A percentile compares a stretch with the other conserved stretches of the same genome.
These are phyloP conservation scores for Rhodophaea formosa DNA, from an alignment of 2,888 invertebrate genomes.

Conservation along the genomic window DNA sequence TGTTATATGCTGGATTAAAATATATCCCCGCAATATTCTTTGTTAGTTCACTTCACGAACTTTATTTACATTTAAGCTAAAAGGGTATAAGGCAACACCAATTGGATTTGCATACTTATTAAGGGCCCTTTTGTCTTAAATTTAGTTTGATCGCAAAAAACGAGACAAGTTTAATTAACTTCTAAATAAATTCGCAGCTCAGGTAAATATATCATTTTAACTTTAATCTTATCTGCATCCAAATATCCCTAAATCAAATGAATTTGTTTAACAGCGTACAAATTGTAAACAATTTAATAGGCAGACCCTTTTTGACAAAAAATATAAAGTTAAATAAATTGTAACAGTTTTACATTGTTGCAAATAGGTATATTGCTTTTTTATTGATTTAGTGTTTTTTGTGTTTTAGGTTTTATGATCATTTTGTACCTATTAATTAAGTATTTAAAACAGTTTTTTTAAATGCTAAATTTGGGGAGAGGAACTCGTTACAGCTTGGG, in stretches of 20 bases:
- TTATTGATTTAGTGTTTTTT: too few relatives aligned
- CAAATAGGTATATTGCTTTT: too few relatives aligned
- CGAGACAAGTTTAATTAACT: conserved; percentile 40
- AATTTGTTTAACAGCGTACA: neutral
- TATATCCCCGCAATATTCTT: neutral
- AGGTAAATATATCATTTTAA: neutral
- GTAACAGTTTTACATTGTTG: too few relatives aligned
- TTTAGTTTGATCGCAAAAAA: conserved; percentile 39
- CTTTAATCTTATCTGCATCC: neutral
- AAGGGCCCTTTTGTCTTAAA: conserved; percentile 35
- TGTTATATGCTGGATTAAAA: neutral
- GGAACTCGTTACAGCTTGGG: too few relatives aligned
- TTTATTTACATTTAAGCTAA: conserved; percentile 38
- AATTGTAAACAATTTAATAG: neutral
- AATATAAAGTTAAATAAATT: too few relatives aligned
- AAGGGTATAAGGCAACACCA: conserved; percentile 31
- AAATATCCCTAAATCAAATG: neutral
- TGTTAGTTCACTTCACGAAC: conserved; percentile 23
- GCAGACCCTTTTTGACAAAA: too few relatives aligned
- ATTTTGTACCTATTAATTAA: too few relatives aligned
- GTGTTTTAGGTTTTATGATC: too few relatives aligned
- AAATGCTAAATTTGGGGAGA: too few relatives aligned
- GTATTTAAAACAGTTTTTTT: too few relatives aligned
- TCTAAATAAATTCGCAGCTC: conserved; percentile 13
- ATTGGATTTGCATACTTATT: conserved; percentile 45